Evolutionary conservation across 2,113 vertebrate species (phyloP).

Genomic region (Oxyura jamaicensis): DNA sequence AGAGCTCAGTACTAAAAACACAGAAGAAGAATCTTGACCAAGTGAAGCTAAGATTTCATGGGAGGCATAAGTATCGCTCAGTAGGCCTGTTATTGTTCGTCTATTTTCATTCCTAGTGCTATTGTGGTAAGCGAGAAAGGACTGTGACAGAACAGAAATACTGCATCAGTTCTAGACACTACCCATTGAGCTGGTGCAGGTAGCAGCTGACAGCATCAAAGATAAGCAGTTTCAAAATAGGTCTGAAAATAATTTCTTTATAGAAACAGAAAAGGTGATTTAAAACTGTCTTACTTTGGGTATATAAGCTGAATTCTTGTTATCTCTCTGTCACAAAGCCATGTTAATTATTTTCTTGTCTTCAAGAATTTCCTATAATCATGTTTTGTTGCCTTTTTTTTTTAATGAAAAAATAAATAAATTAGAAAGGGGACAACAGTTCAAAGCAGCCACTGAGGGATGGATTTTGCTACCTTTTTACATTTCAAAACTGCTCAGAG

Average conservation of each 20-base stretch:
- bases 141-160: neutral
- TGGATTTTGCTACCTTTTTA: neutral
- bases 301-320: neutral
- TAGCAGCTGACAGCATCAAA: neutral
- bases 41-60: neutral
- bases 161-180: neutral
- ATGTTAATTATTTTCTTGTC: neutral
- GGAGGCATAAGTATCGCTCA: neutral
- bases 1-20: neutral
- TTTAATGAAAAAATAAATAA: too few relatives aligned
- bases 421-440: neutral
- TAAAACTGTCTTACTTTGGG: neutral
- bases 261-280: neutral
- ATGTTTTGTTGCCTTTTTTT: neutral
- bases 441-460: neutral
- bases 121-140: neutral
- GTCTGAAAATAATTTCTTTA: conserved; percentile 28
- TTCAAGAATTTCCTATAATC: neutral
- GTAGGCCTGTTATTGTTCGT: neutral
- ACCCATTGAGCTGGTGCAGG: neutral
- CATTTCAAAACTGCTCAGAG: neutral
- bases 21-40: neutral
- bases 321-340: neutral
- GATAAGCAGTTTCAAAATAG: neutral
- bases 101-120: neutral